Percentiles rank a stretch among this genome's conserved stretches.
Conservation (phyloP, 2,113 vertebrate species). For the Rhadina sibilatrix region DNA sequence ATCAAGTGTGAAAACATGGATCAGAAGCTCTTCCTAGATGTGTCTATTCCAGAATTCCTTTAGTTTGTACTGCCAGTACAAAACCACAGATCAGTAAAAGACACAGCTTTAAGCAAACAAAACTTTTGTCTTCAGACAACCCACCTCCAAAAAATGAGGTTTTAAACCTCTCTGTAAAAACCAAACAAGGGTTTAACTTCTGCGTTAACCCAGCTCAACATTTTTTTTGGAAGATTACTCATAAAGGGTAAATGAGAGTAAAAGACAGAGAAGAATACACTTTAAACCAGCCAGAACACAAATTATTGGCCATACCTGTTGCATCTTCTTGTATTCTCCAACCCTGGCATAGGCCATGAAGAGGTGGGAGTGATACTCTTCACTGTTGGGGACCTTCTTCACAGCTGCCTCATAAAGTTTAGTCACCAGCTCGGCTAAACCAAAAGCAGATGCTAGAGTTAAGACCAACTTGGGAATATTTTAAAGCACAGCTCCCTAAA, state of each 20-base stretch:
- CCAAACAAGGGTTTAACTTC: neutral
- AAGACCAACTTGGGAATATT: neutral
- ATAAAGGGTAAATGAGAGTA: neutral
- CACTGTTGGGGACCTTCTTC: slow-evolving; percentile 95
- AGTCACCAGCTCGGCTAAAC: slow-evolving; percentile 92
- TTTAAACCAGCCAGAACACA: neutral
- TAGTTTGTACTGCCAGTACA: neutral
- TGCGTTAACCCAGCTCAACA: neutral
- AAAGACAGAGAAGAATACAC: neutral
- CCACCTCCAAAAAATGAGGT: rapidly evolving
- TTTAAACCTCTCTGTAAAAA: neutral
- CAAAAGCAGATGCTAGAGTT: slow-evolving; percentile 34
- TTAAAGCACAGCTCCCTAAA: neutral
- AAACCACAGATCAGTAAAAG: neutral
- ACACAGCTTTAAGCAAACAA: neutral
- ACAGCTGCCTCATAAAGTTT: slow-evolving; percentile 97
- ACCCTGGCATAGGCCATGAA: slow-evolving; percentile 99
- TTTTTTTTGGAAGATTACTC: neutral
- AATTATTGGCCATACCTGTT: slow-evolving; percentile 80
- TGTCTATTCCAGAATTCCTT: neutral
- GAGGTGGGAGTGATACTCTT: slow-evolving; percentile 98
- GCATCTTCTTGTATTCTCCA: slow-evolving; percentile 99
- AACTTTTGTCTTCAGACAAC: neutral
- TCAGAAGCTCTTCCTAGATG: neutral
- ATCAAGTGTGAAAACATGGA: neutral